Conservation (phyloP, 1,140 invertebrate species). For the Venturia canescens region DNA sequence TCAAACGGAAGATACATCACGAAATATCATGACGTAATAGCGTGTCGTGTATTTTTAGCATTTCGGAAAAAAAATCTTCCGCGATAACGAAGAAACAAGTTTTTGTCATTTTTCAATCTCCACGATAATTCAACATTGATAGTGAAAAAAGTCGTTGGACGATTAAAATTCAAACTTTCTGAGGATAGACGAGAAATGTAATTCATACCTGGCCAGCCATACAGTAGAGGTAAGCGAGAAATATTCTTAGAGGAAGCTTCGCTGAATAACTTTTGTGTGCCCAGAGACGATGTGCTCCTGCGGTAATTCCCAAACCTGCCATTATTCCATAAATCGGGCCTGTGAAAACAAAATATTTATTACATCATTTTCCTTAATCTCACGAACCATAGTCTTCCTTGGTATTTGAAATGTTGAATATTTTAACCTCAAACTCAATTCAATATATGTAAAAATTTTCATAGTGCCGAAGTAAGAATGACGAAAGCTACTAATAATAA, state of each 20-base stretch:
- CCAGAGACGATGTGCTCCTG: slow-evolving; percentile 91
- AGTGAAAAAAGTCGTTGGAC: too few relatives aligned
- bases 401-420: too few relatives aligned
- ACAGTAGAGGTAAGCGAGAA: slow-evolving; percentile 71
- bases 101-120: too few relatives aligned
- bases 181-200: not conserved
- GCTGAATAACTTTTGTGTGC: slow-evolving; percentile 90
- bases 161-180: too few relatives aligned
- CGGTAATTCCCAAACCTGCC: slow-evolving; percentile 84
- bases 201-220: slow-evolving; percentile 68
- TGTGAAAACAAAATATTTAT: slow-evolving; percentile 44
- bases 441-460: too few relatives aligned
- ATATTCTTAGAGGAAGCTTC: slow-evolving; percentile 81
- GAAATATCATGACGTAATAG: too few relatives aligned
- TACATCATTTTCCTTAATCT: not conserved
- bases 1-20: not conserved
- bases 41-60: too few relatives aligned
- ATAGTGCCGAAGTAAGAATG: too few relatives aligned
- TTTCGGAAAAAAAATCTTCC: too few relatives aligned
- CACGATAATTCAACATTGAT: too few relatives aligned
- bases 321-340: slow-evolving; percentile 55
- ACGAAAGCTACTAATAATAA: not conserved
- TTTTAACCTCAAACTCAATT: too few relatives aligned
- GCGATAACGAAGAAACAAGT: too few relatives aligned
- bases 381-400: not conserved